Evolutionary conservation across 2,797 vertebrate species (phyloP).

Genomic region (Pseudotriccus pelzelni): DNA sequence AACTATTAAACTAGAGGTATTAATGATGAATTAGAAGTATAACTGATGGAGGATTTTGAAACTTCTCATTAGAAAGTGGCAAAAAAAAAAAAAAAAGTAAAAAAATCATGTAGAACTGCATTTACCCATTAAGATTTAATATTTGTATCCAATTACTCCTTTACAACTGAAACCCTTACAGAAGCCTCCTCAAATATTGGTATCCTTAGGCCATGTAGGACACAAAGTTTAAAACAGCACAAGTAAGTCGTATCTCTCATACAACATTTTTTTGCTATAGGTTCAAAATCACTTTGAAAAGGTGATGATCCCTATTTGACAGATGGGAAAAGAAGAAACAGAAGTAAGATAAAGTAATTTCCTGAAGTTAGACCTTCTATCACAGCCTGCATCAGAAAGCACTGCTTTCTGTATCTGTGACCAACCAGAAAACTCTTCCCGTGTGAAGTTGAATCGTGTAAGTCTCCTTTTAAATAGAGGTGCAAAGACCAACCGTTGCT

Average conservation of each 20-base stretch:
- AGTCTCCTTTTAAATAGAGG: not conserved
- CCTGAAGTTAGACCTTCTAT: not conserved
- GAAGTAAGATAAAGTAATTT: not conserved
- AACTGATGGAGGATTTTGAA: not conserved
- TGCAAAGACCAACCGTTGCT: not conserved
- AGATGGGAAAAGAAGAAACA: not conserved
- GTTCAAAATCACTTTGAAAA: not conserved
- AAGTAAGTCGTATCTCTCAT: not conserved
- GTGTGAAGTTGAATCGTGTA: not conserved
- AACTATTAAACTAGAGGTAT: not conserved
- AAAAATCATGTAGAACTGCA: not conserved
- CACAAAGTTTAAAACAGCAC: not conserved
- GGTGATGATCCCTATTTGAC: not conserved
- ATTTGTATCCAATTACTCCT: not conserved
- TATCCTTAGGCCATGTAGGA: not conserved
- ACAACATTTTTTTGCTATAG: not conserved
- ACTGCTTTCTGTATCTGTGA: not conserved
- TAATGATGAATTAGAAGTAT: not conserved
- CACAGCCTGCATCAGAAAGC: not conserved
- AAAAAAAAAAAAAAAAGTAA: not conserved
- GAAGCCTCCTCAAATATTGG: not conserved
- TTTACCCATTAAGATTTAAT: not conserved
- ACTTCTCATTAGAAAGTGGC: not conserved
- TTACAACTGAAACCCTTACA: not conserved
- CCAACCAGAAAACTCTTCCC: accelerated